Percentiles rank a stretch among this genome's conserved stretches.
Evolutionary conservation across 2,797 vertebrate genomes (phyloP).

Genomic region (Micropoecilia bifurca): DNA sequence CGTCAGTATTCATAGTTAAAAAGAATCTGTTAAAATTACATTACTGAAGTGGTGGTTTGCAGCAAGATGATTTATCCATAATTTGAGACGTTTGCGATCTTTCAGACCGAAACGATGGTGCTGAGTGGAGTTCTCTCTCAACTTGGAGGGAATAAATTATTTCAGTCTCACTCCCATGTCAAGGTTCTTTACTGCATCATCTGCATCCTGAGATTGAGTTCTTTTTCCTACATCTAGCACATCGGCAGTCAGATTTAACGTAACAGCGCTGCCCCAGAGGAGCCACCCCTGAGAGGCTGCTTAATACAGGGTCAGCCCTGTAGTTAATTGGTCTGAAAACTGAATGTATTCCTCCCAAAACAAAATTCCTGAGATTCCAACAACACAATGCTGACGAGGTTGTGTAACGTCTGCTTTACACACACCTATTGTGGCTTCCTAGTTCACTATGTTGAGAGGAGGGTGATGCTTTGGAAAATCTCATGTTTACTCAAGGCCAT

Average conservation of each 20-base stretch:
- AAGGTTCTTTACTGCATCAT: slow-evolving; percentile 32
- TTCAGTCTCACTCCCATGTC: slow-evolving; percentile 36
- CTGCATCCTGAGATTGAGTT: slow-evolving; percentile 30
- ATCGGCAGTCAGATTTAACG: slow-evolving; percentile 24
- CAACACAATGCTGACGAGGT: slow-evolving; percentile 35
- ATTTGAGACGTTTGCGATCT: slow-evolving; percentile 15
- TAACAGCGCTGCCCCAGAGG: slow-evolving; percentile 26
- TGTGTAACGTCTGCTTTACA: slow-evolving; percentile 34
- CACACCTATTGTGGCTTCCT: slow-evolving; percentile 39
- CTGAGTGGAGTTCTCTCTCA: slow-evolving; percentile 34
- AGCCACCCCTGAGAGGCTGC: slow-evolving; percentile 13
- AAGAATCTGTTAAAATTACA: slow-evolving; percentile 11
- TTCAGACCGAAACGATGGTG: slow-evolving; percentile 21
- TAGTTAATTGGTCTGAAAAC: slow-evolving; percentile 23
- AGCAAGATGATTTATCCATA: background rate
- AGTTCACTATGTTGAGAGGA: slow-evolving; percentile 56
- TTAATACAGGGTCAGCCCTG: slow-evolving; percentile 15
- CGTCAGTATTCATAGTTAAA: slow-evolving; percentile 8
- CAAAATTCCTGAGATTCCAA: slow-evolving; percentile 61
- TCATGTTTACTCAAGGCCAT: slow-evolving; percentile 52
- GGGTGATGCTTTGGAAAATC: slow-evolving; percentile 38
- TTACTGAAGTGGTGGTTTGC: slow-evolving; percentile 18
- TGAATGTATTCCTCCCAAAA: slow-evolving; percentile 58
- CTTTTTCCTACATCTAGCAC: slow-evolving; percentile 10
- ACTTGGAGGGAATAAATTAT: slow-evolving; percentile 32